Base-by-base conservation (phyloP, 2,113 vertebrate species). In the Platichthys flesus region DNA sequence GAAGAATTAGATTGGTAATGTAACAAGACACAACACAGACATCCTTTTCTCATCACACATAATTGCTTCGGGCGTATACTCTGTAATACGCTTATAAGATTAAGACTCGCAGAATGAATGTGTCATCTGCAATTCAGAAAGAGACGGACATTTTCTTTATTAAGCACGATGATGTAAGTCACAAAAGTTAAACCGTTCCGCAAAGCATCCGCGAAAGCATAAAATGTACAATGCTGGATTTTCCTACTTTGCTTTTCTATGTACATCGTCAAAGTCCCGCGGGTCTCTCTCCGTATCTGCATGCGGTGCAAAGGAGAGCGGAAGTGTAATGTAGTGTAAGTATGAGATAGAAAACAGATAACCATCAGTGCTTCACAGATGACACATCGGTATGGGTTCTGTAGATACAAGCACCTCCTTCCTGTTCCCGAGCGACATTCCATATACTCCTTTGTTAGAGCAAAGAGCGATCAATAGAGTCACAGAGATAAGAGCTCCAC, bases 401-500 rank as follows among this genome's bases (percentile, higher is more conserved):
- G 76, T 82, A 85, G 82, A 85, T 79, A 91, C 87, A 91, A 92
- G 90, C 81, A 74, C 62, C 66, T 84, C 68, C 82, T 91, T 93
- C 85, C 83, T 89, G 79, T 85, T 84, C 68, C 69, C 70, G 74
- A 91, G 84, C 87, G 76, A 31, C 71, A 85, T 81, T 78, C 74
- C 84, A 83, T 85, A 87, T 67, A 82, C 75, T 85, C 79, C 78
- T 89, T 84, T 90, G 86, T 91, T 89, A 82, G 72, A 86, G 82
- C 81, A 82, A 56, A 83, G 73, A 64, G 73, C 74, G 82, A 94
- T 94, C 93, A 93, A 94, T 94, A 90, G 82, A 85, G 82, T 85
- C 83, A 82, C 83, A 63, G 72, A 92, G 91, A 95, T 94, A 94
- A 94, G 92, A 85, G 86, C 82, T 83, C 86, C 81, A 64, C 87